These are phyloP conservation scores for Salvelinus alpinus DNA, from an alignment of 2,113 vertebrate species.

Conservation along the genomic window DNA sequence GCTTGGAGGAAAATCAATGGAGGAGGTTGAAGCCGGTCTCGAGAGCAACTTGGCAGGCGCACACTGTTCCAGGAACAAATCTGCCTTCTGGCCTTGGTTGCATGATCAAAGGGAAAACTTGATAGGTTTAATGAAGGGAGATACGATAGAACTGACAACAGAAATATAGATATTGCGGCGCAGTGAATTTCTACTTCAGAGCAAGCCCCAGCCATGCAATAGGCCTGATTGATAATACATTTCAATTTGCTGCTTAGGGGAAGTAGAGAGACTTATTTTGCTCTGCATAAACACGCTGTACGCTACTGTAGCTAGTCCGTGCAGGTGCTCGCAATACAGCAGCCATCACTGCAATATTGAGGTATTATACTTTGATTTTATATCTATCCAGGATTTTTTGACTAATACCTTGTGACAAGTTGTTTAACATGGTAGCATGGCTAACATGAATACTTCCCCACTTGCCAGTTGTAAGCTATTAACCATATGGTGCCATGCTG, in stretches of 20 bases:
- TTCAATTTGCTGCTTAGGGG: background rate
- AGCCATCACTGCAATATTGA: background rate
- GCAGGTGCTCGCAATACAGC: background rate
- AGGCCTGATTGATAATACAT: background rate
- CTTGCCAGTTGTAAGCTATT: slow-evolving; percentile 2
- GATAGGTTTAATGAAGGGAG: slow-evolving; percentile 87
- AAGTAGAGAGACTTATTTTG: background rate
- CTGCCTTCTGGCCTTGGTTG: slow-evolving; percentile 86
- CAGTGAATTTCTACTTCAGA: background rate
- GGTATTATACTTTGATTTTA: background rate
- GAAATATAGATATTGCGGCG: slow-evolving; percentile 78
- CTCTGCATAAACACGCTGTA: background rate
- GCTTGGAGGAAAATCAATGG: slow-evolving; percentile 89
- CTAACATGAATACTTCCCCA: background rate
- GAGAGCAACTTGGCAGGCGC: slow-evolving; percentile 87
- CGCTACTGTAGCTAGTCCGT: background rate
- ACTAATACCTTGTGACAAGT: background rate
- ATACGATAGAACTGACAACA: slow-evolving; percentile 83
- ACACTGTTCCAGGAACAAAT: slow-evolving; percentile 88
- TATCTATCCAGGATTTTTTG: slow-evolving; percentile 66
- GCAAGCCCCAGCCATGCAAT: background rate
- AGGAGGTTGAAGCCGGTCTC: slow-evolving; percentile 89
- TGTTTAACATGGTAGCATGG: slow-evolving; percentile 11
- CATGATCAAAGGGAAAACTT: slow-evolving; percentile 87
- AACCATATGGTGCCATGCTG: slow-evolving; percentile 11